These are phyloP conservation scores for Conistra vaccinii DNA, from an alignment of 2,888 invertebrate species.

Conservation along the genomic window DNA sequence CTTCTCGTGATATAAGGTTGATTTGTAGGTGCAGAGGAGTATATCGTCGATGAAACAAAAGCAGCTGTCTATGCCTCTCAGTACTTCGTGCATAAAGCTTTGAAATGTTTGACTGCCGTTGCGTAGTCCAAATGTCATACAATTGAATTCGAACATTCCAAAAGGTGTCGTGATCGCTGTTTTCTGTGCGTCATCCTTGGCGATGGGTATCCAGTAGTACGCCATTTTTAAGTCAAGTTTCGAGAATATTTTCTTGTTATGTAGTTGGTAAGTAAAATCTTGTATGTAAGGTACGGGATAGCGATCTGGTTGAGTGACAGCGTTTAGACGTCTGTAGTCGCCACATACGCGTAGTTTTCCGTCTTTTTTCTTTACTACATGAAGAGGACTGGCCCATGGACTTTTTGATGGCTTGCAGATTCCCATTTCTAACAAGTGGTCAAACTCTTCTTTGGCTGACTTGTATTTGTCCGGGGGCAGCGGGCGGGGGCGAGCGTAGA, in stretches of 20 bases:
- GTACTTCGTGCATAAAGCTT: constrained; percentile 15
- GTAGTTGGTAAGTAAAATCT: too few species aligned
- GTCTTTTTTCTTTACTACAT: too few species aligned
- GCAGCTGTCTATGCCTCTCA: constrained; percentile 4
- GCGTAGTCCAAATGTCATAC: constrained; percentile 18
- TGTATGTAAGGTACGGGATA: constrained; percentile 25
- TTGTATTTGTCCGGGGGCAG: constrained; percentile 34
- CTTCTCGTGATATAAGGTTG: too few species aligned
- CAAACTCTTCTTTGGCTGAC: constrained; percentile 54
- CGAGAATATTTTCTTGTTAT: too few species aligned
- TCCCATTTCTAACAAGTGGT: constrained; percentile 8
- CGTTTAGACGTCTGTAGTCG: constrained; percentile 5
- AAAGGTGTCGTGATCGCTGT: too few species aligned
- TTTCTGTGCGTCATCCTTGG: too few species aligned
- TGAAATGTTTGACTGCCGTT: constrained; percentile 21
- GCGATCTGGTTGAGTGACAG: constrained; percentile 26
- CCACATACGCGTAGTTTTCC: too few species aligned
- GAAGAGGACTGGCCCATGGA: constrained; percentile 1
- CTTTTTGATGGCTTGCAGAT: constrained; percentile 55
- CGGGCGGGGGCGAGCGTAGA: constrained; percentile 11
- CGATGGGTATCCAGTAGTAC: too few species aligned
- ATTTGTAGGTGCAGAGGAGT: too few species aligned
- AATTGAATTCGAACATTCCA: background rate
- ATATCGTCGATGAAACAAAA: constrained; percentile 17
- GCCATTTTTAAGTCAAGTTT: too few species aligned